Base-by-base conservation (phyloP, 2,113 vertebrate genomes). In the Callorhinus ursinus region DNA sequence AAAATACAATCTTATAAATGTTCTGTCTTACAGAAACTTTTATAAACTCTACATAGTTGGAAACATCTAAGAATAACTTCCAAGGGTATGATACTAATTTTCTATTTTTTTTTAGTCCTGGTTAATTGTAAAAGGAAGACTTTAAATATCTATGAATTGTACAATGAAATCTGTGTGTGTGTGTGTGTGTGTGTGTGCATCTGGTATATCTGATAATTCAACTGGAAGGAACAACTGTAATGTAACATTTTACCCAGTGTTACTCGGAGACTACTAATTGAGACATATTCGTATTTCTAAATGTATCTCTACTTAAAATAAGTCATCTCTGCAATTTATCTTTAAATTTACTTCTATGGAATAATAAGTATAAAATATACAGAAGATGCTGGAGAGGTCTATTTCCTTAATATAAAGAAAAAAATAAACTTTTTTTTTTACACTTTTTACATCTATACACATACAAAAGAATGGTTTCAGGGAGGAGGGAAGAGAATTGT, bases 121-220 rank as follows among this genome's bases (percentile, higher is more conserved):
- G 7, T 71, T 63, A 59, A 59, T 61, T 72, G n/a, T 76, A 36
- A 93, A 84, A 65, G 12, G 53, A 84, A 3, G 0, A 11, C 19
- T 90, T 39, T 65, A 31, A 19, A 67, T 81, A 39, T 49, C 7
- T 69, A 65, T 36, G 51, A 26, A 51, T 16, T 18, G 12, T 33
- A 36, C 31, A 1, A 4, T 81, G 69, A 95, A 83, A 5, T 65
- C 14, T 39, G 2, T 16, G 6, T 49, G 6, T 39, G 1, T 46
- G 12, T 8, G 7, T 15, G 4, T 28, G 5, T 1, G 33, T 1
- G 1, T 9, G 1, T 10, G 2, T 8, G 0, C 7, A 53, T 42
- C 39, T 89, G 31, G 4, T 28, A 87, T 82, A 72, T 90, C 42
- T 77, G 10, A 94, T 1, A 36, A 2, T 84, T 86, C 13, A 51